phyloP scores from a whole-genome alignment of 1,140 invertebrate species.

The Procambarus clarkii region DNA sequence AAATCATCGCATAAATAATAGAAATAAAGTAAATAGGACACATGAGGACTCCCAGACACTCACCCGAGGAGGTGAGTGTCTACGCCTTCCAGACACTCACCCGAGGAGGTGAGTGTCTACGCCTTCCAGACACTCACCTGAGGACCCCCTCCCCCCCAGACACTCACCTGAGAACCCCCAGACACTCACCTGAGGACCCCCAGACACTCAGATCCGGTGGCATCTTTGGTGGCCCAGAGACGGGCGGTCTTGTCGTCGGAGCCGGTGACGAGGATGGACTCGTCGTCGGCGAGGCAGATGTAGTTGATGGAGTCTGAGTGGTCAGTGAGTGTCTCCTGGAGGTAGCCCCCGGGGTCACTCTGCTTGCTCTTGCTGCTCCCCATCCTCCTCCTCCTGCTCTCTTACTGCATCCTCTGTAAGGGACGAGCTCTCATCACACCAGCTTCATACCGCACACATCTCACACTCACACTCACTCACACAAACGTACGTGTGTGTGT shows the following conservation, averaged over 20 bases:
- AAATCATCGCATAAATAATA: too few species aligned
- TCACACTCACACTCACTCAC: background rate
- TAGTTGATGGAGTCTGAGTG: conserved; percentile 79
- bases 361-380: conserved; percentile 29
- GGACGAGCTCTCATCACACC: background rate
- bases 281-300: conserved; percentile 79
- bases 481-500: background rate
- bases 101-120: too few species aligned
- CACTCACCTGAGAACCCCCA: too few species aligned
- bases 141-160: too few species aligned
- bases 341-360: background rate
- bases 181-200: conserved; percentile 75
- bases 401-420: background rate
- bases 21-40: too few species aligned
- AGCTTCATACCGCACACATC: too few species aligned
- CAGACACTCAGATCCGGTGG: conserved; percentile 78
- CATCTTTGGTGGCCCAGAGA: conserved; percentile 78
- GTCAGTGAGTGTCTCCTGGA: conserved; percentile 73
- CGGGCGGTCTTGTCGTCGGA: conserved; percentile 78
- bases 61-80: too few species aligned
- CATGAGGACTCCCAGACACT: too few species aligned
- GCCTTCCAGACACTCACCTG: too few species aligned
- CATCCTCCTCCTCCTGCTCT: background rate
- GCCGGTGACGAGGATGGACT: conserved; percentile 78
- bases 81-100: too few species aligned